Evolutionary conservation across 2,888 invertebrate genomes (phyloP).

Genomic region (Acrobasis suavella): DNA sequence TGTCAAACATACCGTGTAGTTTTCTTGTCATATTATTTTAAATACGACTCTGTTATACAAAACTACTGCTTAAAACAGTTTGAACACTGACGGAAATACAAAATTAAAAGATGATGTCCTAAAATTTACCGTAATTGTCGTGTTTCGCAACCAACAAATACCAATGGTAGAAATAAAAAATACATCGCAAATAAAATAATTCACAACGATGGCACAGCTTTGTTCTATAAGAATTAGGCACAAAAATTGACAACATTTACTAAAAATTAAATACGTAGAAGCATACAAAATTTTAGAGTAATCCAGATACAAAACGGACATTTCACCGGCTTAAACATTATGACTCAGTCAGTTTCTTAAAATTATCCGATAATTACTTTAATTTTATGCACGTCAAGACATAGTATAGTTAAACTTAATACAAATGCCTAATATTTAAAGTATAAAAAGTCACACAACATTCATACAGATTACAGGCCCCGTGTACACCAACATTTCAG

Average conservation of each 20-base stretch:
- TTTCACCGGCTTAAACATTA: conserved; percentile 44
- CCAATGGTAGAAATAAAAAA: conserved; percentile 12
- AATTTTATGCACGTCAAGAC: conserved; percentile 15
- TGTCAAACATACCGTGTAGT: neutral
- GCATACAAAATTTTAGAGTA: conserved; percentile 13
- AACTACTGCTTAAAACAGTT: neutral
- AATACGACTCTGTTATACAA: conserved; percentile 15
- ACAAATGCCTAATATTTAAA: conserved; percentile 15
- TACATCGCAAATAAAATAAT: conserved; percentile 19
- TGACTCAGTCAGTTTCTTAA: conserved; percentile 76
- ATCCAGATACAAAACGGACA: conserved; percentile 11
- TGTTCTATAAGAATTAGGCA: conserved; percentile 21
- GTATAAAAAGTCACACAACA: conserved; percentile 18
- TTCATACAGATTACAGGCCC: conserved; percentile 16
- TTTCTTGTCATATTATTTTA: conserved; percentile 10
- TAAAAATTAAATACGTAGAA: conserved; percentile 11
- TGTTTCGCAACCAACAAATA: neutral
- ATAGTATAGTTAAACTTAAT: conserved; percentile 11
- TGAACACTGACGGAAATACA: conserved; percentile 6
- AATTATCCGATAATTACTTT: conserved; percentile 36
- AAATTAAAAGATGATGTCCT: neutral
- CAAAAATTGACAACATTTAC: conserved; percentile 16
- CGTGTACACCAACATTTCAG: neutral
- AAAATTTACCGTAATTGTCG: neutral
- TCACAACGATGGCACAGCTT: conserved; percentile 22